Evolutionary conservation across 2,888 invertebrate genomes (phyloP).

Genomic region (Tetragnatha montana): DNA sequence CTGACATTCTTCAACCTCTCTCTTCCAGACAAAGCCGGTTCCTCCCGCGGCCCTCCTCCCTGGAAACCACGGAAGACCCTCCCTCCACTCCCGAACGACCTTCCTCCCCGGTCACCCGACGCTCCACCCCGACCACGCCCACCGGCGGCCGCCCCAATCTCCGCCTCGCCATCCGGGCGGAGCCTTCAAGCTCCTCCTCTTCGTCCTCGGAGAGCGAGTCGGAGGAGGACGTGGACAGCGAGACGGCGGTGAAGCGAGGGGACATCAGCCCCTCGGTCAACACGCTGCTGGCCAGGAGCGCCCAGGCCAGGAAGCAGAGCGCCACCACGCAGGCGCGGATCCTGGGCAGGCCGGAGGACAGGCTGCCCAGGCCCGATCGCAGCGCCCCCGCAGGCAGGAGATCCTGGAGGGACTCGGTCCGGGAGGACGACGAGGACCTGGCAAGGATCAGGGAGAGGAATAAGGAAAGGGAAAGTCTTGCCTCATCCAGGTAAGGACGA

Average conservation of each 20-base stretch:
- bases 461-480: constrained; percentile 33
- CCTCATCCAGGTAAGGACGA: constrained; percentile 48
- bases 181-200: constrained; percentile 23
- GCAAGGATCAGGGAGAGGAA: constrained; percentile 9
- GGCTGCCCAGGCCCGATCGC: constrained; percentile 25
- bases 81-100: constrained; percentile 11
- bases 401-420: constrained; percentile 61
- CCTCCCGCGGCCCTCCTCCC: constrained; percentile 46
- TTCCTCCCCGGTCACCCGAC: constrained; percentile 21
- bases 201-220: constrained; percentile 19
- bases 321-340: constrained; percentile 55
- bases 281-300: constrained; percentile 61
- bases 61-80: constrained; percentile 54
- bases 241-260: constrained; percentile 51
- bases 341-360: constrained; percentile 33
- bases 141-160: constrained; percentile 46
- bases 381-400: constrained; percentile 10
- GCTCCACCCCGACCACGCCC: constrained; percentile 38
- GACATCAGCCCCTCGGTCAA: constrained; percentile 70
- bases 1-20: background rate
- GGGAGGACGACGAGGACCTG: constrained; percentile 53
- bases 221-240: constrained; percentile 51
- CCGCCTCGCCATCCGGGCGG: constrained; percentile 42
- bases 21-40: constrained; percentile 8
- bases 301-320: constrained; percentile 68